Evolutionary conservation across 2,113 vertebrate genomes (phyloP), one percentile per base, ranked within the genome.

Genomic region (Varanus komodoensis): DNA sequence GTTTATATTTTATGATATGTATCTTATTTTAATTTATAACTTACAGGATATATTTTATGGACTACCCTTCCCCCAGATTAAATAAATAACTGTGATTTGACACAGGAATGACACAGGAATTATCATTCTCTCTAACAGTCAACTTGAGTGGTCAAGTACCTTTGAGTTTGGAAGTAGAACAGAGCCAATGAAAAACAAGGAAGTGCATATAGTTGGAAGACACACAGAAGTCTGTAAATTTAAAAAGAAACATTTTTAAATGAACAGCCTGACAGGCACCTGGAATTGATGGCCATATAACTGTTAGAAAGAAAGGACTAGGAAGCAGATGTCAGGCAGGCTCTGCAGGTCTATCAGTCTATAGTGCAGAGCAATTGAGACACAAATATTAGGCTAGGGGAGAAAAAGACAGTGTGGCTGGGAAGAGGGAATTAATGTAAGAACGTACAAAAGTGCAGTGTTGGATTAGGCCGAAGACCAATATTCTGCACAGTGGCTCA

Each of bases 61-160:
- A 67, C 57, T 91, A 68, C 27, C 48, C 44, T 23, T 2, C 32
- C 71, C 32, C 29, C 15, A 15, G 19, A 64, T 71, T 89, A 89
- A 93, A 89, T 15, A 89, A 90, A 95, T 61, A 89, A 57, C 89
- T 93, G 89, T 61, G 86, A 86, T 84, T 94, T 88, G 87, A 61
- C 92, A 92, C 89, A 85, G 25, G 38, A 29, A 3, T 74, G 71
- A 29, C 32, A 92, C 67, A 93, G 77, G 69, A 90, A 52, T 73
- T 14, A 57, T 52, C 2, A 8, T n/a, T 82, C 52, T n/a, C 19
- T 82, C n/a, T 4, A 11, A 54, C 23, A 34, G n/a, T 61, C 12
- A 82, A 64, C 32, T 34, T 9, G 38, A 82, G n/a, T 64, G 1
- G 19, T 38, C 19, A 82, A 34, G 54, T 23, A 34, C n/a, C 15